phyloP scores from a whole-genome alignment of 2,888 invertebrate species.

The Plagodis dolabraria region DNA sequence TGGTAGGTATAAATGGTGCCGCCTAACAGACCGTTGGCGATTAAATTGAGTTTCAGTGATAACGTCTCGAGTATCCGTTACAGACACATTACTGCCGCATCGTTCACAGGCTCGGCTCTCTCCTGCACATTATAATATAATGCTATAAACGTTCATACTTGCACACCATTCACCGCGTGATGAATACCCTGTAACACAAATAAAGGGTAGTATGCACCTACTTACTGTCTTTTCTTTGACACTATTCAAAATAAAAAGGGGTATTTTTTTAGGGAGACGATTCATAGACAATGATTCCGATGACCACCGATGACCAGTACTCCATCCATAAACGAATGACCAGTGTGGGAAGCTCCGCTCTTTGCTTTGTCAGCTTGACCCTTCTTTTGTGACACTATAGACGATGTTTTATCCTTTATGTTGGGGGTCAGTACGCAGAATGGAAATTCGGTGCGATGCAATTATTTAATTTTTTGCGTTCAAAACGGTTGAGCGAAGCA shows the following conservation, averaged over 20 bases:
- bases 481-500: conserved; percentile 67
- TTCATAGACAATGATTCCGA: conserved; percentile 71
- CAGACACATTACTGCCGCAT: conserved; percentile 24
- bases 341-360: conserved; percentile 77
- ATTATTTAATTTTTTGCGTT: conserved; percentile 72
- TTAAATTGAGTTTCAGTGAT: conserved; percentile 32
- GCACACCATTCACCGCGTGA: conserved; percentile 31
- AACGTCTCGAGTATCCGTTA: conserved; percentile 33
- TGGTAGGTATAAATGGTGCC: neutral
- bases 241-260: conserved; percentile 63
- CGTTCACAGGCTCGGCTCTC: conserved; percentile 37
- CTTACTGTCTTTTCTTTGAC: conserved; percentile 70
- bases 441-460: conserved; percentile 50
- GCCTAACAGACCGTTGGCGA: conserved; percentile 12
- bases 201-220: conserved; percentile 68
- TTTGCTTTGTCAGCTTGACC: conserved; percentile 71
- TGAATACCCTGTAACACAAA: conserved; percentile 63
- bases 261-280: conserved; percentile 69
- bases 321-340: conserved; percentile 59
- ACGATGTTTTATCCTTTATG: conserved; percentile 59
- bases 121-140: conserved; percentile 22
- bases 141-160: conserved; percentile 27
- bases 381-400: conserved; percentile 63
- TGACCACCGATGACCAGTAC: conserved; percentile 80
- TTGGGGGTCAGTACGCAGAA: conserved; percentile 65